A percentile compares a stretch with the other conserved stretches of the same genome.
These are phyloP conservation scores for Gymnogyps californianus DNA, from an alignment of 2,113 vertebrate genomes.

Conservation along the genomic window DNA sequence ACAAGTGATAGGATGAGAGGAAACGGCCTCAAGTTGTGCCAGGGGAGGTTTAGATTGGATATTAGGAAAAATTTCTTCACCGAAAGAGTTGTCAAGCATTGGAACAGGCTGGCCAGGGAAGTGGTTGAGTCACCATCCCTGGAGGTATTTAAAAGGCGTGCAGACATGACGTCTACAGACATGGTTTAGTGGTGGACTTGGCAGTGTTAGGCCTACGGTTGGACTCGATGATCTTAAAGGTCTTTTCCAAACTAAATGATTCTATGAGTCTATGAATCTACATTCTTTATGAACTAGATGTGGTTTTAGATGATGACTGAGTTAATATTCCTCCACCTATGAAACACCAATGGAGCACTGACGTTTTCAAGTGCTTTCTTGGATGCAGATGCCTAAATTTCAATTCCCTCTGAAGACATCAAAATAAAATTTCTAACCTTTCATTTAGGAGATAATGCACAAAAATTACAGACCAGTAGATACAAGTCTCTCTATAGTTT, in stretches of 20 bases:
- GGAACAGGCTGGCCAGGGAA: neutral
- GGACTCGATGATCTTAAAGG: neutral
- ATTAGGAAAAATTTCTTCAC: neutral
- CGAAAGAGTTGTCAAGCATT: neutral
- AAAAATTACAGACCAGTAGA: neutral
- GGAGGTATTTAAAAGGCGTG: neutral
- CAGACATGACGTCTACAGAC: neutral
- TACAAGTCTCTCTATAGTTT: rapidly evolving
- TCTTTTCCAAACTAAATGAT: neutral
- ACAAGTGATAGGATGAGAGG: too few relatives aligned
- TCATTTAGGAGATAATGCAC: neutral
- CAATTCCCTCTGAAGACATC: neutral
- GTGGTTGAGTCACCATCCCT: neutral
- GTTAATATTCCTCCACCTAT: neutral
- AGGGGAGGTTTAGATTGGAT: too few relatives aligned
- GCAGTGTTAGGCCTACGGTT: neutral
- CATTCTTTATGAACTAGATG: neutral
- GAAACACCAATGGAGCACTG: neutral
- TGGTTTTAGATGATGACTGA: neutral
- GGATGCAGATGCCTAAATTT: neutral
- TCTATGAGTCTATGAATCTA: neutral
- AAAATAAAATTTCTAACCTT: neutral
- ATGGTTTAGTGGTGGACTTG: neutral
- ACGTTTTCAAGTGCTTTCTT: neutral
- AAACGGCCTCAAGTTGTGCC: too few relatives aligned